Evolutionary conservation across 2,113 vertebrate genomes (phyloP), one percentile per base, ranked within the genome.

Genomic region (Connochaetes taurinus): DNA sequence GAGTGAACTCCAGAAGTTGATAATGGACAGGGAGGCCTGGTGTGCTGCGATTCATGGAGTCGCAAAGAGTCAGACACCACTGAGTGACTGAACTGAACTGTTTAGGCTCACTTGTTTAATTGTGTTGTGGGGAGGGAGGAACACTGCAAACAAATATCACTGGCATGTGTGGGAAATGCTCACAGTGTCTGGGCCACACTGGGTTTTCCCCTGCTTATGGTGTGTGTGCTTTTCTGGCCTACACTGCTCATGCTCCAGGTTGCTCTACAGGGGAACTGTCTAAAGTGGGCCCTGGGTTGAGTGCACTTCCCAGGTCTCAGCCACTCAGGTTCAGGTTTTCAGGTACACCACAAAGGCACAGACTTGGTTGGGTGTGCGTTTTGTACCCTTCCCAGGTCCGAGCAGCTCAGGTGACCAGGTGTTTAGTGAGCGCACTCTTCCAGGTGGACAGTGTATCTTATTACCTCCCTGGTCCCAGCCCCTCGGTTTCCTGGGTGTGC

Each of bases 401-500:
- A 19, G 16, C 64, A 67, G 16, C 33, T 67, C 62, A 67, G 33
- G 17, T n/a, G 33, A 36, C 64, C 33, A 67, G 33, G 64, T 67
- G 64, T 9, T 64, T 5, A 2, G 8, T 0, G 1, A n/a, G 33
- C 0, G 2, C 16, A n/a, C 64, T 67, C 33, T 19, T 8, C 64
- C 16, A n/a, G 16, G 64, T 36, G 16, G 4, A 67, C 33, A 10
- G 33, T 21, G 64, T 0, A 0, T 67, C 33, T 67, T 36, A 67
- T n/a, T 33, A 67, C 16, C 33, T 19, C 64, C 16, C 33, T 1
- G 33, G 64, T 67, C 16, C 8, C 33, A 19, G 8, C 2, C 33
- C 33, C 33, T 21, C 0, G 0, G 64, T 67, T 67, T 36, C 33
- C 33, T 17, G 16, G 16, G 33, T 67, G 62, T 0, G 0, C 33